Evolutionary conservation across 2,888 invertebrate genomes (phyloP).

Genomic region (Apamea anceps): DNA sequence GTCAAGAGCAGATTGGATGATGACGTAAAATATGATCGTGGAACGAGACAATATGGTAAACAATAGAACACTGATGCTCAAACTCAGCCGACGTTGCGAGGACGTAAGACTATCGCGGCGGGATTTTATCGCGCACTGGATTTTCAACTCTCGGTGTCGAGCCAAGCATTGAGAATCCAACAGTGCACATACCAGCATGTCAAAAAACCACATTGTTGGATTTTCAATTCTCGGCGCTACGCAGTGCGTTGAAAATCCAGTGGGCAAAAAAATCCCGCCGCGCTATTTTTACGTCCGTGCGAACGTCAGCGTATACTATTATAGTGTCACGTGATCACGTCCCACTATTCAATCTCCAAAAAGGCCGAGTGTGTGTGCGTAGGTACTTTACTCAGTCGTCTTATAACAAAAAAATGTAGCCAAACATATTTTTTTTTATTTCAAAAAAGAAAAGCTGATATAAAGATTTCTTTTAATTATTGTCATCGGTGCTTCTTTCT

Average conservation of each 20-base stretch:
- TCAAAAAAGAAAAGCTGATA: background rate
- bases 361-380: background rate
- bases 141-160: background rate
- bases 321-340: background rate
- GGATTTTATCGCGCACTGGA: background rate
- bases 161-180: background rate
- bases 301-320: conserved; percentile 3
- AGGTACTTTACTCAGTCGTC: background rate
- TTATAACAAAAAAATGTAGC: background rate
- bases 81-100: background rate
- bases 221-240: background rate
- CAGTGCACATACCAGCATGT: background rate
- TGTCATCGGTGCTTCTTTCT: background rate
- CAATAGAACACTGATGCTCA: conserved; percentile 33
- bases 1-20: conserved; percentile 51
- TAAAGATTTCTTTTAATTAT: background rate
- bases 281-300: background rate
- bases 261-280: background rate
- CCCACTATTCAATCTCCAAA: background rate
- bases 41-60: conserved; percentile 47
- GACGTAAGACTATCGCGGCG: background rate
- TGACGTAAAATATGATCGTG: conserved; percentile 60
- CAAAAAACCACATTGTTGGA: background rate
- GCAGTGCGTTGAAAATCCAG: background rate
- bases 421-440: background rate